phyloP scores from a whole-genome alignment of 2,888 invertebrate genomes.

The Platycnemis pennipes region DNA sequence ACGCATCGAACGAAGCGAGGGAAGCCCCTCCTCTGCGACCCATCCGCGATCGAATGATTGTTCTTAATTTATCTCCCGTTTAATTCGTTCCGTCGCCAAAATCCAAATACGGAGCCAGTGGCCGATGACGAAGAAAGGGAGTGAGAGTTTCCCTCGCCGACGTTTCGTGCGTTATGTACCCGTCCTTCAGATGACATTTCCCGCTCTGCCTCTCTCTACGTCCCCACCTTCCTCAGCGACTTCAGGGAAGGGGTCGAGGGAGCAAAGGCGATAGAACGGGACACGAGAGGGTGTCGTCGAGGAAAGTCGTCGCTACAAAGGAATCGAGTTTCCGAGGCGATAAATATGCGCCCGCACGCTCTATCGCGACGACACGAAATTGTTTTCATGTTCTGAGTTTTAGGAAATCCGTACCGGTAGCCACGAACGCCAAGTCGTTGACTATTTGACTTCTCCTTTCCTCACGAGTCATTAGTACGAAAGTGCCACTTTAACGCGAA shows the following conservation, averaged over 20 bases:
- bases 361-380: neutral
- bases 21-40: too few species aligned
- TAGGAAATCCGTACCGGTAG: neutral
- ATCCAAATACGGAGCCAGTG: neutral
- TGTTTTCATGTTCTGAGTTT: neutral
- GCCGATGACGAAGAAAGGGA: neutral
- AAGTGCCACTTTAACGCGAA: neutral
- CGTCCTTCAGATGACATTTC: neutral
- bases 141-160: neutral
- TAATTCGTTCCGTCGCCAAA: neutral
- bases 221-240: neutral
- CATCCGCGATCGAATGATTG: neutral
- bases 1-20: too few species aligned
- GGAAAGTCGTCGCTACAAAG: neutral
- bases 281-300: neutral
- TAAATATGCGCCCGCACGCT: conserved; percentile 10
- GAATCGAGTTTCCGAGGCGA: conserved; percentile 9
- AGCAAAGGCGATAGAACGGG: neutral
- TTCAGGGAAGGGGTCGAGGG: neutral
- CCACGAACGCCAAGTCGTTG: neutral
- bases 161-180: neutral
- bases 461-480: neutral
- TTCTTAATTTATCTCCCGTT: neutral
- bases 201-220: neutral
- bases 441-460: neutral